Percentiles rank a stretch among this genome's conserved stretches.
Conservation (phyloP, 1,140 invertebrate species). For the Melanaphis sacchari region DNA sequence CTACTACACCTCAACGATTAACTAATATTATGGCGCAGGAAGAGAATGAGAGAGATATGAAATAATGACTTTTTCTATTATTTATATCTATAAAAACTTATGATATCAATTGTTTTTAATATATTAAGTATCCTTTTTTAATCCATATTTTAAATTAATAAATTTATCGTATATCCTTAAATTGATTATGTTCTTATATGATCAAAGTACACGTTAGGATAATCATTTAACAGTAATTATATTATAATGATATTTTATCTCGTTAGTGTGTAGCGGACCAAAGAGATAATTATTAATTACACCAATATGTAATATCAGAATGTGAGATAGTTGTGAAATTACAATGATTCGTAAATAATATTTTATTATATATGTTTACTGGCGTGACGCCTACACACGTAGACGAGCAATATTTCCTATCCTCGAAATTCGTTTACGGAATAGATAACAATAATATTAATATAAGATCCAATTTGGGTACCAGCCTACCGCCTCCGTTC, state of each 20-base stretch:
- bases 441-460: neutral
- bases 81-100: too few species aligned
- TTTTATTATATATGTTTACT: neutral
- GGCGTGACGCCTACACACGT: neutral
- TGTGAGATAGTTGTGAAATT: too few species aligned
- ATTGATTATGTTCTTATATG: neutral
- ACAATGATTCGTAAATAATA: neutral
- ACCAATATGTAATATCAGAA: neutral
- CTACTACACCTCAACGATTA: neutral
- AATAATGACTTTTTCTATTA: too few species aligned
- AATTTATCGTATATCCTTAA: neutral
- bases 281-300: neutral
- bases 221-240: neutral
- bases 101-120: too few species aligned
- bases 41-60: too few species aligned
- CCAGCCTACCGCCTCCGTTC: neutral
- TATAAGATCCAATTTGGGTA: neutral
- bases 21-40: neutral
- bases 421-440: neutral
- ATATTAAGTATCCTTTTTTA: neutral
- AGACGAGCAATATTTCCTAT: neutral
- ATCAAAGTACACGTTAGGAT: neutral
- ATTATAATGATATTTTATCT: neutral
- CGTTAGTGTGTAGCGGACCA: neutral
- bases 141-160: neutral